A percentile compares a stretch with the other conserved stretches of the same genome.
Conservation (phyloP, 2,113 vertebrate species). For the Pelvicachromis taeniatus region DNA sequence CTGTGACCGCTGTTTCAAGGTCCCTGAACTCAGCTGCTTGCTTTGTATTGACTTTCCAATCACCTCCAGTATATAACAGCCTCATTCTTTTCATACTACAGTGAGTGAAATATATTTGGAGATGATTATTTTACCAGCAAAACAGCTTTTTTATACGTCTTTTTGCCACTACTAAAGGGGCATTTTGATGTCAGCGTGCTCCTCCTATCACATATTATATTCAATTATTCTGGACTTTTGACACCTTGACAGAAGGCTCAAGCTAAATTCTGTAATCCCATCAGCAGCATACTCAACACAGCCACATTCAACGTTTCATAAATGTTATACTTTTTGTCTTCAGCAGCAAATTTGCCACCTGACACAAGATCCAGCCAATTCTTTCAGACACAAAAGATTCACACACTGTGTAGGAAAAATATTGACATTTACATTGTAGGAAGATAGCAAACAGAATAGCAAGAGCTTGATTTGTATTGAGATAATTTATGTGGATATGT, state of each 20-base stretch:
- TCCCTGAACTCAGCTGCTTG: not conserved
- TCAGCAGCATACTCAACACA: not conserved
- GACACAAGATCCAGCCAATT: not conserved
- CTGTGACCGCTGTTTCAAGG: not conserved
- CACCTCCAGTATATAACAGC: not conserved
- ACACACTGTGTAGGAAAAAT: not conserved
- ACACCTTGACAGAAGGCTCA: not conserved
- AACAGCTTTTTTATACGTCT: not conserved
- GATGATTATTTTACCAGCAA: not conserved
- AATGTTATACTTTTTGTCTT: not conserved
- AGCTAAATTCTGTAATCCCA: not conserved
- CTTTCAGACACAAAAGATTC: not conserved
- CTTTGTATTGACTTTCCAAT: not conserved
- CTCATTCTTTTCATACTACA: not conserved
- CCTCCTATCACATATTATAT: not conserved
- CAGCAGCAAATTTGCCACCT: not conserved
- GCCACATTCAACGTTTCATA: not conserved
- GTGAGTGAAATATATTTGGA: not conserved
- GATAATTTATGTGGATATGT: not conserved
- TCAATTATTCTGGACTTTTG: slow-evolving; percentile 4
- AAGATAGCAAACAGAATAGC: not conserved
- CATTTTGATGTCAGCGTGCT: not conserved
- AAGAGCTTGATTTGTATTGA: not conserved
- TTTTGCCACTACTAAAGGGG: not conserved
- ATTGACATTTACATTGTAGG: not conserved